Evolutionary conservation across 2,113 vertebrate genomes (phyloP), one percentile per base, ranked within the genome.

Genomic region (Pipa parva): DNA sequence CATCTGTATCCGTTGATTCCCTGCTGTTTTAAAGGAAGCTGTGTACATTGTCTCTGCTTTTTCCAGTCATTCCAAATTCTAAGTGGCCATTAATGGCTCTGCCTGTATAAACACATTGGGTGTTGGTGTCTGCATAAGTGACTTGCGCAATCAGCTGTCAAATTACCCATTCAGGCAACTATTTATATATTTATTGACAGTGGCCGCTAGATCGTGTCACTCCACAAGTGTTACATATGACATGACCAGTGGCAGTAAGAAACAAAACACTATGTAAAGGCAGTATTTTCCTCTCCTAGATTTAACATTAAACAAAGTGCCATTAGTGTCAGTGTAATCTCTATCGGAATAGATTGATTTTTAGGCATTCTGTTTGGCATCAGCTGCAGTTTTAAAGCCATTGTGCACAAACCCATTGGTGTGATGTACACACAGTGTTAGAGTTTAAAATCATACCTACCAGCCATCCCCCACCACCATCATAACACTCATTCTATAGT

Each of bases 61-160:
- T 49, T 49, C 55, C 55, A 37, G 15, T 2, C 3, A 20, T 68
- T 68, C 64, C 64, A 68, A 51, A 37, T 37, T 49, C 28, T 68
- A 68, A 68, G 46, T 69, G 57, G 56, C 57, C 33, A 42, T 69
- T 68, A 52, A 60, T 69, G 65, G 29, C 48, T 28, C 26, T 42
- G 45, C 27, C 65, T 51, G 49, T 60, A 49, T 69, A 69, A 69
- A 69, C 65, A 69, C 57, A 52, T 69, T 52, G 57, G 65, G 65
- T 59, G 63, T 65, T 46, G 36, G 25, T 20, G 29, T 69, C 56
- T 59, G 42, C 52, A 68, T 59, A 68, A 59, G 52, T 20, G 11
- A 37, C 58, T 49, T 45, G 51, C 15, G 11, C 12, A 18, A 18
- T 57, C 45, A 49, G 31, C 28, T 64, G 63, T 58, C 54, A 48